A percentile compares a stretch with the other conserved stretches of the same genome.
Conservation (phyloP, 2,888 invertebrate genomes). For the Rotaria macrura region DNA sequence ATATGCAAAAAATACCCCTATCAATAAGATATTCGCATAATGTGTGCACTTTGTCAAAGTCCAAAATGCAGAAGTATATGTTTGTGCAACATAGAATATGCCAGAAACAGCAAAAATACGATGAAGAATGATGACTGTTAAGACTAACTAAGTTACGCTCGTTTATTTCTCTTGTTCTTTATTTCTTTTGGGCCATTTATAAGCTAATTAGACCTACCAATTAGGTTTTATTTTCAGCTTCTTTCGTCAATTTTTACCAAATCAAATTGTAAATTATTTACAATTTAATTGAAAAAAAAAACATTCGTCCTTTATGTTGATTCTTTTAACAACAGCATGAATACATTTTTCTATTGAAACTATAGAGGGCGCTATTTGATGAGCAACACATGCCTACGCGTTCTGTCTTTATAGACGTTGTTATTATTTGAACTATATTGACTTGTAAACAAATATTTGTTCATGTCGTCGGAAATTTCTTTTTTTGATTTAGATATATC, state of each 20-base stretch:
- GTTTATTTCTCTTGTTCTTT: not conserved
- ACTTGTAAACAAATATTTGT: no score
- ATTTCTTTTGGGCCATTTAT: not conserved
- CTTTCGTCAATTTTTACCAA: not conserved
- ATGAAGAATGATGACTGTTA: slow-evolving; percentile 12
- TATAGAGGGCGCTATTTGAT: not conserved
- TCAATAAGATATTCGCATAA: not conserved
- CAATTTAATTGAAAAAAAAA: not conserved
- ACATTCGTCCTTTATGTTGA: not conserved
- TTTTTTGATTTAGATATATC: no score
- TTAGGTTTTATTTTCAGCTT: not conserved
- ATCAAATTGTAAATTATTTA: not conserved
- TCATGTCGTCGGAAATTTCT: no score
- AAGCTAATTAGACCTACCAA: slow-evolving; percentile 1
- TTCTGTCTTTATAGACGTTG: no score
- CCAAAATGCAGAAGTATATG: not conserved
- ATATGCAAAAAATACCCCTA: not conserved
- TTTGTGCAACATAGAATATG: not conserved
- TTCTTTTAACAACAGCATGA: not conserved
- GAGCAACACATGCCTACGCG: no score
- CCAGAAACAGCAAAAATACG: not conserved
- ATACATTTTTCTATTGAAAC: not conserved
- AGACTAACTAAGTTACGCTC: slow-evolving; percentile 12
- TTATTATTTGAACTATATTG: no score
- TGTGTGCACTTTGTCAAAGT: not conserved